These are phyloP conservation scores for Anhinga rufa DNA, from an alignment of 2,113 vertebrate species.

Conservation along the genomic window DNA sequence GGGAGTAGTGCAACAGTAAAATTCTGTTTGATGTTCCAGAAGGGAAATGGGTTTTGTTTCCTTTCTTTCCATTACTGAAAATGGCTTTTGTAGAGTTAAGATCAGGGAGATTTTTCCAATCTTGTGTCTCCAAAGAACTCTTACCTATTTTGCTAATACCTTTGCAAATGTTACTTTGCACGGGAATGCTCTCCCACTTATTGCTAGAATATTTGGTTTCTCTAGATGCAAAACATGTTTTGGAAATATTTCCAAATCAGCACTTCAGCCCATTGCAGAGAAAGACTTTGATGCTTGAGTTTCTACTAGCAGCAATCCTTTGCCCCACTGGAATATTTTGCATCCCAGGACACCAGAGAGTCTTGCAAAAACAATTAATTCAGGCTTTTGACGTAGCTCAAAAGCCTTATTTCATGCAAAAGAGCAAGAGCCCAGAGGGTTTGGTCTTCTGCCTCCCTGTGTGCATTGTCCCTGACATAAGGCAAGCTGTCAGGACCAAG, in stretches of 20 bases:
- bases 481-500: not conserved
- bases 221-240: not conserved
- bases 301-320: not conserved
- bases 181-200: not conserved
- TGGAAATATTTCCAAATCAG: constrained; percentile 20
- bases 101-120: not conserved
- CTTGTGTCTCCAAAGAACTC: not conserved
- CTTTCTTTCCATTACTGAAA: not conserved
- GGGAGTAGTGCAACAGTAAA: not conserved
- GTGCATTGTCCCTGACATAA: not conserved
- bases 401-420: not conserved
- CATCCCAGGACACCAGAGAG: not conserved
- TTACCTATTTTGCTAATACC: not conserved
- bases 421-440: not conserved
- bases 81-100: not conserved
- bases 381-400: not conserved
- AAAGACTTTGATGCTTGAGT: not conserved
- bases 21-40: not conserved
- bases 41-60: not conserved
- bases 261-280: not conserved
- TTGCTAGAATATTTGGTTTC: not conserved
- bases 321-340: not conserved
- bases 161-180: not conserved
- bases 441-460: not conserved
- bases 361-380: not conserved